Percentiles rank a stretch among this genome's conserved stretches.
Conservation (phyloP, 2,113 vertebrate species). For the Pagrus major region DNA sequence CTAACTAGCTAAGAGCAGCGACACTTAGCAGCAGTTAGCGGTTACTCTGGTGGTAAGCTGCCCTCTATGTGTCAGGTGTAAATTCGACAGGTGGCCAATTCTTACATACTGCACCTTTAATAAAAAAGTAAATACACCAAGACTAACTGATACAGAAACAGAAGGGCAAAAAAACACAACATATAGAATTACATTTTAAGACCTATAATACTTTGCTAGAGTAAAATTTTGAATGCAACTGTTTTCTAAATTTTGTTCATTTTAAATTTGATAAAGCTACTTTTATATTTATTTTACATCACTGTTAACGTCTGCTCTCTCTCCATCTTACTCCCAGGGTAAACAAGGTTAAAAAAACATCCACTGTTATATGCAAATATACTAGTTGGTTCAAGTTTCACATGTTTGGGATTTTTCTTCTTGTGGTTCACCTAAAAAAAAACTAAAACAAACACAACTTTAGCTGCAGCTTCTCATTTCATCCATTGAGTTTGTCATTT, state of each 20-base stretch:
- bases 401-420: neutral
- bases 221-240: neutral
- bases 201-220: neutral
- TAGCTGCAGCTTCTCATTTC: neutral
- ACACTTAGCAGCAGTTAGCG: too few species aligned
- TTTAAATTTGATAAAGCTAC: neutral
- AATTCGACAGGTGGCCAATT: too few species aligned
- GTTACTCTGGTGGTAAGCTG: too few species aligned
- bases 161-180: neutral
- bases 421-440: neutral
- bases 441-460: neutral
- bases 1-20: too few species aligned
- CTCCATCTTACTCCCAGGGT: neutral
- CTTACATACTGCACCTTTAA: too few species aligned
- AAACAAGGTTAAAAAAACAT: neutral
- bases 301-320: neutral
- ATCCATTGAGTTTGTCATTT: neutral
- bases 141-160: neutral
- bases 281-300: neutral
- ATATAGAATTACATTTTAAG: neutral
- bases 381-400: neutral
- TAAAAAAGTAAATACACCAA: neutral
- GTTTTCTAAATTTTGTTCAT: neutral
- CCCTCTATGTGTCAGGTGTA: too few species aligned
- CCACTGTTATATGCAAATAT: neutral